These are phyloP conservation scores for Piprites chloris DNA, from an alignment of 2,113 vertebrate genomes.

Conservation along the genomic window DNA sequence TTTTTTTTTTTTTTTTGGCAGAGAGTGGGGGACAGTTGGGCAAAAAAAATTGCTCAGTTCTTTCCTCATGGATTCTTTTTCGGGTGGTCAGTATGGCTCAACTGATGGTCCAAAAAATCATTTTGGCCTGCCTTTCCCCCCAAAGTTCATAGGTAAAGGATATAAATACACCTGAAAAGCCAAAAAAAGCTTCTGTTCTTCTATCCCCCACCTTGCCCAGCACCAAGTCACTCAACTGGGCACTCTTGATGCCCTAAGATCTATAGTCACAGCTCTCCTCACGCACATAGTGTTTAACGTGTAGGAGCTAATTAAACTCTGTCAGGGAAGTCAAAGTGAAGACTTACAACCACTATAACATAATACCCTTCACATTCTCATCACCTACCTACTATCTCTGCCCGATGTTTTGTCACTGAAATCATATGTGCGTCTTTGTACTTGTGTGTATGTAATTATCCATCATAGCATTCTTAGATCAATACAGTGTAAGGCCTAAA, in stretches of 20 bases:
- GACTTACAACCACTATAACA: not conserved
- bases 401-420: not conserved
- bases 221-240: not conserved
- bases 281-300: accelerated
- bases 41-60: not conserved
- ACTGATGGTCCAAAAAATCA: not conserved
- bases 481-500: not conserved
- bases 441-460: not conserved
- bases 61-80: not conserved
- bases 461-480: not conserved
- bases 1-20: not conserved
- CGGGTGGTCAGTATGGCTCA: not conserved
- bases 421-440: not conserved
- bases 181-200: not conserved
- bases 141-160: not conserved
- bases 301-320: not conserved
- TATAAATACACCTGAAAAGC: not conserved
- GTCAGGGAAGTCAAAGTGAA: not conserved
- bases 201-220: not conserved
- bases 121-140: not conserved
- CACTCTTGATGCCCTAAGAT: not conserved
- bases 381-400: not conserved
- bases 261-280: not conserved
- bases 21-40: no score
- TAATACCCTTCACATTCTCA: not conserved